Conservation (phyloP, 2,888 invertebrate species). For the Pollenia angustigena region DNA sequence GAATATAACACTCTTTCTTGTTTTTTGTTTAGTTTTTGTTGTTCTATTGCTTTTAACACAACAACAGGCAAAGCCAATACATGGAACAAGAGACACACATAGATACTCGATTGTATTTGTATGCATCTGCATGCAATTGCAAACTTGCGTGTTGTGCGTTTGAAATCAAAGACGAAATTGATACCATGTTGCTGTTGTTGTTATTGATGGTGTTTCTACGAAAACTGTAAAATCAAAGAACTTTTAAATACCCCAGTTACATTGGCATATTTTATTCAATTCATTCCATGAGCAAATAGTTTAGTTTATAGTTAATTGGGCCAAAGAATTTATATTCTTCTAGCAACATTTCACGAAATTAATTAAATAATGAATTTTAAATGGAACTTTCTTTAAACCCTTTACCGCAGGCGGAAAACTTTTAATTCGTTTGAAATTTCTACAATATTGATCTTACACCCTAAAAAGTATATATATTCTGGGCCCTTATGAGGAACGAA, state of each 20-base stretch:
- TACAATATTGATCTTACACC: neutral
- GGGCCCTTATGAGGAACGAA: too few species aligned
- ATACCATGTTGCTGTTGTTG: conserved; percentile 32
- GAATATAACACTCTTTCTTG: neutral
- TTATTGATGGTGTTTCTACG: neutral
- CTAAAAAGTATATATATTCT: too few species aligned
- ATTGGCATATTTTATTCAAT: conserved; percentile 10
- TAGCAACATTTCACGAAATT: neutral
- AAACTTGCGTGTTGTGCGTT: conserved; percentile 56
- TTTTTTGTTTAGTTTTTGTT: conserved; percentile 24
- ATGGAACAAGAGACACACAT: conserved; percentile 1
- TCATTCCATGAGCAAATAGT: neutral
- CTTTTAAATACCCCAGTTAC: conserved; percentile 44
- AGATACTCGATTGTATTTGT: neutral
- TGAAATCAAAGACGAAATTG: conserved; percentile 52
- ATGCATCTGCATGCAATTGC: neutral
- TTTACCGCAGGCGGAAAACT: too few species aligned
- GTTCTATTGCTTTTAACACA: conserved; percentile 53
- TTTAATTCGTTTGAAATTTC: neutral
- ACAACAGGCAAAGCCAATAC: neutral
- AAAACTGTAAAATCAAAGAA: conserved; percentile 31
- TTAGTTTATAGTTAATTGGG: conserved; percentile 17
- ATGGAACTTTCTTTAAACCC: neutral
- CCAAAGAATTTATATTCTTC: neutral
- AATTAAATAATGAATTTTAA: neutral